phyloP scores from a whole-genome alignment of 2,113 vertebrate genomes.

The Scortum barcoo region DNA sequence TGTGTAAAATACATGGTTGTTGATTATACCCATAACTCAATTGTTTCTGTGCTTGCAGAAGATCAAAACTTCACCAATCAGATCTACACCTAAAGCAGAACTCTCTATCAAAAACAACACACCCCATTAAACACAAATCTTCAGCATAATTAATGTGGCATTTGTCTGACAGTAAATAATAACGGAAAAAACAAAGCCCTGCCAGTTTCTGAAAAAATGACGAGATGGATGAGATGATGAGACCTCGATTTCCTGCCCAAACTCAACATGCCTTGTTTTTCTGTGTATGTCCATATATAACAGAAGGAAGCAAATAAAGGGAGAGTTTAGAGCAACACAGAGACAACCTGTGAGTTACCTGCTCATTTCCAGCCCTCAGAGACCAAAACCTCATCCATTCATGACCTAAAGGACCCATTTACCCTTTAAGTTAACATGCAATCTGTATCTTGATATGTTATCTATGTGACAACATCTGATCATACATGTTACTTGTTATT shows the following conservation, averaged over 20 bases:
- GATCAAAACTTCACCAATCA: constrained; percentile 29
- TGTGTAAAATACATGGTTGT: constrained; percentile 10
- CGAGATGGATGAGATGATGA: constrained; percentile 12
- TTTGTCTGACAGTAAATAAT: constrained; percentile 39
- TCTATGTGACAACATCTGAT: not conserved
- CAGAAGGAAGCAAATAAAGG: not conserved
- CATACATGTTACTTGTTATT: not conserved
- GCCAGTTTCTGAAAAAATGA: constrained; percentile 9
- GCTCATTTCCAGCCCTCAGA: not conserved
- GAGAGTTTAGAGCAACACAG: not conserved
- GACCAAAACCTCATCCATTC: not conserved
- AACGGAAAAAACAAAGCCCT: constrained; percentile 19
- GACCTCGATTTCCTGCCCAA: constrained; percentile 36
- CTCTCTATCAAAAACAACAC: constrained; percentile 9
- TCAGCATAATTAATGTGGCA: constrained; percentile 41
- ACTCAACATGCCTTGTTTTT: constrained; percentile 27
- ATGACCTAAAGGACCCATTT: not conserved
- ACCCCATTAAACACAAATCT: constrained; percentile 17
- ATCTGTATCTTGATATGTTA: not conserved
- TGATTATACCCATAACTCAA: constrained; percentile 55
- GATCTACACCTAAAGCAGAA: constrained; percentile 5
- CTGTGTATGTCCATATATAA: constrained; percentile 4
- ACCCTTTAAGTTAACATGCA: not conserved
- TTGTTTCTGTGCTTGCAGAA: constrained; percentile 10
- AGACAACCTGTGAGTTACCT: not conserved